phyloP scores from a whole-genome alignment of 2,888 invertebrate species.

The Cetonia aurata region DNA sequence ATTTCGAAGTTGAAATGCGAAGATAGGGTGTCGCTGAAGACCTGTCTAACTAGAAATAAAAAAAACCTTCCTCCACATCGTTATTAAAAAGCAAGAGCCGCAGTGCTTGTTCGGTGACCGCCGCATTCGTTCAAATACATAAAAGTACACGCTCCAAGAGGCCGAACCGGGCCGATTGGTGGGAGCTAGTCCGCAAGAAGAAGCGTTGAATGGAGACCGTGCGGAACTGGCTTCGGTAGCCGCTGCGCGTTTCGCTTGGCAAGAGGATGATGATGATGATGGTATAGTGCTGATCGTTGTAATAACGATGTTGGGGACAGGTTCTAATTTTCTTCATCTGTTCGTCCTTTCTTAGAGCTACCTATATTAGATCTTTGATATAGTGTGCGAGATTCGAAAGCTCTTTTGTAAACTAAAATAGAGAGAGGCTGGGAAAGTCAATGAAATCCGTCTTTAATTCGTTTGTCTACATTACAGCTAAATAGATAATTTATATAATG shows the following conservation, averaged over 20 bases:
- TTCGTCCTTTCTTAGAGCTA: constrained; percentile 2
- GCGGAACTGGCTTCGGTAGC: constrained; percentile 10
- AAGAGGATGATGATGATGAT: constrained; percentile 12
- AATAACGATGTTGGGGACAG: constrained; percentile 1
- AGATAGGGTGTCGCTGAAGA: no score
- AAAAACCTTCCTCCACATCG: no score
- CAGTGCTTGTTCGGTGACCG: constrained; percentile 14
- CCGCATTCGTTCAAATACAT: constrained; percentile 17
- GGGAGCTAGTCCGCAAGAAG: constrained; percentile 26
- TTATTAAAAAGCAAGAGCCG: background rate
- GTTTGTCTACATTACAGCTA: background rate
- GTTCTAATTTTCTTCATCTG: constrained; percentile 22
- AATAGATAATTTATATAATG: no score
- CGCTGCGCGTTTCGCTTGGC: background rate
- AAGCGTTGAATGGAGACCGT: constrained; percentile 35
- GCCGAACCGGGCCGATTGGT: constrained; percentile 14
- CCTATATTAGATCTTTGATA: background rate
- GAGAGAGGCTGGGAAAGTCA: constrained; percentile 9
- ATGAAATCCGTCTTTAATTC: constrained; percentile 7
- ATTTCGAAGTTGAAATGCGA: no score
- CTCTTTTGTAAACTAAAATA: constrained; percentile 16
- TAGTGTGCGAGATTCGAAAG: constrained; percentile 24
- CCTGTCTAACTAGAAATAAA: no score
- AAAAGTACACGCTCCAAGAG: constrained; percentile 23
- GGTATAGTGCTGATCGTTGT: background rate